These are phyloP conservation scores for Pentamera pediparva DNA, from an alignment of 53 echinoderm and acorn worm species.

Conservation along the genomic window DNA sequence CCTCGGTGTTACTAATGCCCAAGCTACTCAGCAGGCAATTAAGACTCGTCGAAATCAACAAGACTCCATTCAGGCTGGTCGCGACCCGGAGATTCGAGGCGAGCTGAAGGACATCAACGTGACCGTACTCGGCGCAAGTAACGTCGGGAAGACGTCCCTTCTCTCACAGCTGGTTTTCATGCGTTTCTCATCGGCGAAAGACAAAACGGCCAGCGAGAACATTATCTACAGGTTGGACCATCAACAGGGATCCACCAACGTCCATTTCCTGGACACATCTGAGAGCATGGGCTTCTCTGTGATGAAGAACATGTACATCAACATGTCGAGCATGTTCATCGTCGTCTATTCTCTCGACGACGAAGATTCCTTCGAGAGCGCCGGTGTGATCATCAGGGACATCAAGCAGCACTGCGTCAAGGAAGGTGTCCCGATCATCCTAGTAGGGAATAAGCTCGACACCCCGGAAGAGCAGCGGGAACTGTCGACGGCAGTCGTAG, in stretches of 20 bases:
- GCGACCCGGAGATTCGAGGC: too few species aligned
- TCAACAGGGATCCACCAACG: neutral
- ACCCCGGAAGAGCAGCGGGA: neutral
- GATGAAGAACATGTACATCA: neutral
- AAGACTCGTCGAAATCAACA: too few species aligned
- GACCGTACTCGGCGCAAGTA: neutral
- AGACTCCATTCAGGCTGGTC: too few species aligned
- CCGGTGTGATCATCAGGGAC: neutral
- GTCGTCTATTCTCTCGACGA: constrained; percentile 5
- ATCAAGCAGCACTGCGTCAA: neutral
- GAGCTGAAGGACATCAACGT: too few species aligned
- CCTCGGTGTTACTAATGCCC: too few species aligned
- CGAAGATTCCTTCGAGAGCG: neutral
- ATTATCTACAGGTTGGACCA: neutral
- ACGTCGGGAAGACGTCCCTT: neutral
- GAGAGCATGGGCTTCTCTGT: neutral
- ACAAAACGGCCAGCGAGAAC: neutral
- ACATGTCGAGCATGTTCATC: neutral
- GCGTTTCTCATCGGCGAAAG: neutral
- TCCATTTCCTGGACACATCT: constrained; percentile 10
- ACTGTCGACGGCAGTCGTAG: neutral
- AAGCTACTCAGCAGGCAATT: too few species aligned
- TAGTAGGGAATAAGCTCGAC: constrained; percentile 9
- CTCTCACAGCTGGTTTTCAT: neutral
- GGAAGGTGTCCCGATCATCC: neutral